Conservation (phyloP, 30 jellyfish, hydroid and myxozoan species). For the Nemopilema nomurai region DNA sequence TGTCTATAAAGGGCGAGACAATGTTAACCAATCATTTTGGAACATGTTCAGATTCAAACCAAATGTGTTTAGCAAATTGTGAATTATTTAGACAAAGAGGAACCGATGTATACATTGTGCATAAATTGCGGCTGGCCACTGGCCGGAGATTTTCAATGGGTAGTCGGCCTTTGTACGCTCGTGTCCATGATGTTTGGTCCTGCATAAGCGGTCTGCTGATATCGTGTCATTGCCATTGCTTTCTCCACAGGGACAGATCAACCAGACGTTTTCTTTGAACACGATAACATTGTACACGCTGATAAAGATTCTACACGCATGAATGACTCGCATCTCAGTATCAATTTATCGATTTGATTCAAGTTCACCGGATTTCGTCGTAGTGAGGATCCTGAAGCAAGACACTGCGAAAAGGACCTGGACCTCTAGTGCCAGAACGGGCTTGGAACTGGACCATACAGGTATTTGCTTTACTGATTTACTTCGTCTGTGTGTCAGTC, state of each 20-base stretch:
- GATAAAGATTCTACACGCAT: neutral
- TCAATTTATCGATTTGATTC: neutral
- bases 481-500: neutral
- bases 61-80: conserved; percentile 8
- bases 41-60: neutral
- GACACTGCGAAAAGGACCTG: neutral
- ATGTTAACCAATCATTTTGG: conserved; percentile 5
- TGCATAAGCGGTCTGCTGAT: neutral
- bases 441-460: too few relatives aligned
- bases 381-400: too few relatives aligned
- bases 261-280: neutral
- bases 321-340: neutral
- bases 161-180: conserved; percentile 2
- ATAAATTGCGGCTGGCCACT: conserved; percentile 22
- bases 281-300: neutral
- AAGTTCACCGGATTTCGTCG: too few relatives aligned
- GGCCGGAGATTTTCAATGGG: neutral
- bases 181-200: neutral
- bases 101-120: conserved; percentile 39
- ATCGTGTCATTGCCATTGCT: neutral
- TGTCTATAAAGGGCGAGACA: neutral
- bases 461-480: too few relatives aligned
- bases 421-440: neutral
- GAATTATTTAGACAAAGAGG: conserved; percentile 37
- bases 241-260: neutral